Percentiles rank a stretch among this genome's conserved stretches.
These are phyloP conservation scores for Nemotelus nigrinus DNA, from an alignment of 2,888 invertebrate species.

Conservation along the genomic window DNA sequence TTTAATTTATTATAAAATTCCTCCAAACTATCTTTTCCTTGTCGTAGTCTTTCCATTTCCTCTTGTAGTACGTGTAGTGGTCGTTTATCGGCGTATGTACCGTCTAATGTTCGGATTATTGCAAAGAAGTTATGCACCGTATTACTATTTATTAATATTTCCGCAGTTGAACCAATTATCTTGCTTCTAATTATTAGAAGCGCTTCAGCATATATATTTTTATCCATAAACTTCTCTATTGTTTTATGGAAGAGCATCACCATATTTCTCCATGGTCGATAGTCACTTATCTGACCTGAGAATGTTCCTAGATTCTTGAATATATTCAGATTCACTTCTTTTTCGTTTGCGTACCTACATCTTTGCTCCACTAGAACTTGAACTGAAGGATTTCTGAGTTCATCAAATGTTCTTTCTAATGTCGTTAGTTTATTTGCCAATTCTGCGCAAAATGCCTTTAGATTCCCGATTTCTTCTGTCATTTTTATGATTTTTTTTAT, in stretches of 20 bases:
- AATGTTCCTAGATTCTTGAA: not conserved
- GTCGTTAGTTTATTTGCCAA: not conserved
- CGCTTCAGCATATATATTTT: not conserved
- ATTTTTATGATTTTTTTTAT: no score
- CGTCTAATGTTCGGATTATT: not conserved
- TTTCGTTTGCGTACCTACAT: not conserved
- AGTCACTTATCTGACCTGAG: not conserved
- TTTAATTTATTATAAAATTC: constrained; percentile 19
- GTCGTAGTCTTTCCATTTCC: constrained; percentile 2
- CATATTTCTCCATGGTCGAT: constrained; percentile 1
- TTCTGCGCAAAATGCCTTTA: not conserved
- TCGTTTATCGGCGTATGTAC: not conserved
- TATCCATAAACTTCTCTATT: constrained; percentile 5
- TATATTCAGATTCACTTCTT: constrained; percentile 1
- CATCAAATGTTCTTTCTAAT: constrained; percentile 2
- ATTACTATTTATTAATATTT: not conserved
- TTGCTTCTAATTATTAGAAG: not conserved
- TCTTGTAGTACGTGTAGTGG: not conserved
- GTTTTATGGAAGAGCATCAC: not conserved
- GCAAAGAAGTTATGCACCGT: constrained; percentile 4
- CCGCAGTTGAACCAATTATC: not conserved
- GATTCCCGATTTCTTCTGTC: not conserved
- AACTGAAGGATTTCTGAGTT: not conserved
- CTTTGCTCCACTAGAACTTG: not conserved
- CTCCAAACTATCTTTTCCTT: not conserved